A percentile compares a stretch with the other conserved stretches of the same genome.
phyloP scores from a whole-genome alignment of 2,888 invertebrate species.

The Acanthosepion esculentum region DNA sequence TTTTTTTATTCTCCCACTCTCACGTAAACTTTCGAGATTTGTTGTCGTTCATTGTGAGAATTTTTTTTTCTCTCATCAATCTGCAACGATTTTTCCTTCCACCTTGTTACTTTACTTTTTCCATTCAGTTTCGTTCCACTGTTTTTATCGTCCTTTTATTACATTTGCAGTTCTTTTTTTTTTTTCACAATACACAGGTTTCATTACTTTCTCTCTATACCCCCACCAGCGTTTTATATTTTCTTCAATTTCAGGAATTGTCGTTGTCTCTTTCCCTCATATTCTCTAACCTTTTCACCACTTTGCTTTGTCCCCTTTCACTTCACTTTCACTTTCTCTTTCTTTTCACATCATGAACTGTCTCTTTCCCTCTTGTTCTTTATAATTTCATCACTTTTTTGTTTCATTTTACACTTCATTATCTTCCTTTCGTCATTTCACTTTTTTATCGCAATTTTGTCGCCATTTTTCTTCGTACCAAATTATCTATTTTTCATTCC shows the following conservation, averaged over 20 bases:
- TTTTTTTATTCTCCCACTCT: not conserved
- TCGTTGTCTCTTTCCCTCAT: not conserved
- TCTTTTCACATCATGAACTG: too few species aligned
- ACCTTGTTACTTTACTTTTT: too few species aligned
- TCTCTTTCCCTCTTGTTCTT: not conserved
- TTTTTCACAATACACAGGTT: not conserved
- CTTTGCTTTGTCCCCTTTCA: not conserved
- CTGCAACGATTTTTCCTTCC: not conserved
- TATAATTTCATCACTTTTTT: not conserved
- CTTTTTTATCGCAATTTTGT: too few species aligned
- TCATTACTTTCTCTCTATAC: not conserved
- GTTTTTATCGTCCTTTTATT: not conserved
- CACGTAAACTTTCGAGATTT: not conserved
- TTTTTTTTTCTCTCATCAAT: not conserved
- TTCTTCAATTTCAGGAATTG: not conserved
- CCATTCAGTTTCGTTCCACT: too few species aligned
- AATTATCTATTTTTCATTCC: too few species aligned
- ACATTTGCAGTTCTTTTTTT: not conserved
- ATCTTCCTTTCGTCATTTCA: not conserved
- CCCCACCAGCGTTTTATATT: not conserved
- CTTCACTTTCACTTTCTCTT: not conserved
- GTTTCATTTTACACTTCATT: not conserved
- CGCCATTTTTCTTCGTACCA: too few species aligned
- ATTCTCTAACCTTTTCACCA: not conserved
- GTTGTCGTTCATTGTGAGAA: not conserved